These are phyloP conservation scores for Armadillidium nasatum DNA, from an alignment of 1,140 invertebrate genomes.

Conservation along the genomic window DNA sequence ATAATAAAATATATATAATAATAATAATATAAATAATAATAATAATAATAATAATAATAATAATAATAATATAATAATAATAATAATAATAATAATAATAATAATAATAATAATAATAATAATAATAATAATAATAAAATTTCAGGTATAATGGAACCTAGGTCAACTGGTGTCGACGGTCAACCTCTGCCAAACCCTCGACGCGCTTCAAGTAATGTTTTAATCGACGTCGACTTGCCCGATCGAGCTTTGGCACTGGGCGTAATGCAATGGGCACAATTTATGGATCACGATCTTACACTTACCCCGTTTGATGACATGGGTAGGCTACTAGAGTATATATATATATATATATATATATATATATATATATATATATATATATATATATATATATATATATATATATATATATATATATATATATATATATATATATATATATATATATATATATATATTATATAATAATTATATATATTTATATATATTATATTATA, in stretches of 20 bases:
- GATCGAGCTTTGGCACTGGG: slow-evolving; percentile 50
- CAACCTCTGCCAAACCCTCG: slow-evolving; percentile 53
- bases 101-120: too few relatives aligned
- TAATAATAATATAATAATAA: too few relatives aligned
- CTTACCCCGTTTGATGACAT: slow-evolving; percentile 52
- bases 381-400: too few relatives aligned
- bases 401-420: too few relatives aligned
- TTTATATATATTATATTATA: too few relatives aligned
- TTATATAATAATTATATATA: too few relatives aligned
- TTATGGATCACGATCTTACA: slow-evolving; percentile 57
- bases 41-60: too few relatives aligned
- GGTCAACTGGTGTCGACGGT: slow-evolving; percentile 41
- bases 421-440: too few relatives aligned
- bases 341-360: not conserved
- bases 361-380: slow-evolving; percentile 13
- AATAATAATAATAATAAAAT: not conserved
- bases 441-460: too few relatives aligned
- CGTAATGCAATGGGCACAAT: slow-evolving; percentile 59
- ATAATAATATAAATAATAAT: too few relatives aligned
- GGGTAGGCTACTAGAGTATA: slow-evolving; percentile 45
- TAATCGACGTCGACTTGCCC: slow-evolving; percentile 49
- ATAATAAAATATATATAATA: too few relatives aligned
- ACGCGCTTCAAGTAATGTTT: slow-evolving; percentile 51
- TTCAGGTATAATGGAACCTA: slow-evolving; percentile 48
- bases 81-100: too few relatives aligned